Base-by-base conservation (phyloP, 2,888 invertebrate species). In the Epicampocera succincta region DNA sequence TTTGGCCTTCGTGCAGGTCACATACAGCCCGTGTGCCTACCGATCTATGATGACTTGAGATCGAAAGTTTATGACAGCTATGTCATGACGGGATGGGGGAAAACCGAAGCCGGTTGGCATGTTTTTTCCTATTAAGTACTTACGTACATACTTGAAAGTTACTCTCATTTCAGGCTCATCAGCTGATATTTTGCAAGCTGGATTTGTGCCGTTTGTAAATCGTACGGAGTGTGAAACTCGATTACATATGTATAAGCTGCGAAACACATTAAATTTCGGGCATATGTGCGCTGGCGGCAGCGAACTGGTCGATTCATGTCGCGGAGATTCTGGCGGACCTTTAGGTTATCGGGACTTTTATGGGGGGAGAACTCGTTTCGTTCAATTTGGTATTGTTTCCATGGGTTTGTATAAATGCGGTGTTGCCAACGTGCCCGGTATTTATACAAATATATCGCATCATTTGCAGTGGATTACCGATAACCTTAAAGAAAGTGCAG, bases 331-430 rank as follows among this genome's bases (percentile, higher is more conserved):
- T 1, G 89, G 89, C 0, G 89, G 89, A 0, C 89, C 89, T 0
- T 71, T 89, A 13, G 86, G 86, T 17, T 87, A 85, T 3, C 74
- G 85, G 0, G 87, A 84, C 2, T 72, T 63, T 5, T 87, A 84
- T 17, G 15, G 77, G 4, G 66, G 25, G 8, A 21, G 54, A 6
- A 17, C 74, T 19, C 78, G 78, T 60, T 68, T 80, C 17, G 58
- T 84, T 19, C 90, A 90, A 58, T 90, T 86, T 61, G 95, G 95
- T 6, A 88, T 94, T 0, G 94, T 94, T 0, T 94, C 94, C 0
- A 93, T 93, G 82, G 94, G 94, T 0, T 92, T 93, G 0, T 87
- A 88, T 0, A 86, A 90, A 0, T 94, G 94, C 85, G 90, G 90
- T 6, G 93, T 92, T 0, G 88, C 44, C 12, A 89, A 85, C 40